phyloP scores from a whole-genome alignment of 2,113 vertebrate genomes.

The Chrysochloris asiatica region DNA sequence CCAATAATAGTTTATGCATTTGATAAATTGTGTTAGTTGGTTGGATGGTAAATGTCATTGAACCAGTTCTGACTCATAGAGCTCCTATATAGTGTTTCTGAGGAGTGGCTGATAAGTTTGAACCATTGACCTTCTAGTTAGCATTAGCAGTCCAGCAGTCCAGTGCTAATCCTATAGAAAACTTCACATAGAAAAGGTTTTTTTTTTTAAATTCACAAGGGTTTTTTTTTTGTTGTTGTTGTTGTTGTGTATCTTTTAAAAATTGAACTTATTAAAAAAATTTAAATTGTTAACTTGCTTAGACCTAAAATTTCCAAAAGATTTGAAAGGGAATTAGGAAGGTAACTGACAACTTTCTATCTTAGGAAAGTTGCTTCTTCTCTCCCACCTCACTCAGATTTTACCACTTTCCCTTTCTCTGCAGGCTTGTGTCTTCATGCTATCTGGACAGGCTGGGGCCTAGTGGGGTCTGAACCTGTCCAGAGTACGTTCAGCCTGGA shows the following conservation, averaged over 20 bases:
- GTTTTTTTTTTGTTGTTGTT: too few relatives aligned
- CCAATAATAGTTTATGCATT: too few relatives aligned
- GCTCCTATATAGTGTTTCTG: too few relatives aligned
- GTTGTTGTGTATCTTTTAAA: constrained; percentile 44
- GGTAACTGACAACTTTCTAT: background rate
- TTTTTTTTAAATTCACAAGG: too few relatives aligned
- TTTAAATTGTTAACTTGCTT: constrained; percentile 23
- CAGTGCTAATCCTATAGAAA: too few relatives aligned
- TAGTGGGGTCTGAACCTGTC: background rate
- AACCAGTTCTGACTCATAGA: too few relatives aligned
- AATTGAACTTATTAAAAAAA: background rate
- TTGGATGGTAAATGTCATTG: too few relatives aligned
- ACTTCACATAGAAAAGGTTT: too few relatives aligned
- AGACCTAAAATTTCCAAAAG: background rate
- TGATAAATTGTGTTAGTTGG: too few relatives aligned
- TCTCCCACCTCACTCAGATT: background rate
- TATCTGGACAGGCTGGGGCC: background rate
- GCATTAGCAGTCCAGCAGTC: too few relatives aligned
- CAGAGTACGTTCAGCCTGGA: background rate
- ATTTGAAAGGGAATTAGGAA: constrained; percentile 17
- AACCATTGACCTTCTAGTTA: too few relatives aligned
- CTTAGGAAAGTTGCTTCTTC: background rate
- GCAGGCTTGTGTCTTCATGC: background rate
- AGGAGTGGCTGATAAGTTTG: too few relatives aligned
- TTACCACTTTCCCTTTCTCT: background rate